Conservation (phyloP, 2,797 vertebrate genomes). For the Falco novaeseelandiae region DNA sequence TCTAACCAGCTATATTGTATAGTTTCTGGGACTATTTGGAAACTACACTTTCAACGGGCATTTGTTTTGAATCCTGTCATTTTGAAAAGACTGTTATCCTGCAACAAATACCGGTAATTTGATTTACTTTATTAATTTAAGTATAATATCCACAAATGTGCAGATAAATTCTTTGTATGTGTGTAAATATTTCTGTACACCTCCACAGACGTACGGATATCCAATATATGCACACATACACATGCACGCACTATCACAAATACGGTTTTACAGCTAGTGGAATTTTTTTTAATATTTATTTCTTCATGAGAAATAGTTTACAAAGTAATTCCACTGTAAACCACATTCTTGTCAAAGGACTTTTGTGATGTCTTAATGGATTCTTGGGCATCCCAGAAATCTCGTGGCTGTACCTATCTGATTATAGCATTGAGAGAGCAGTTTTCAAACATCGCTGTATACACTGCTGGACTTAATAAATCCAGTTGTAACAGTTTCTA, state of each 20-base stretch:
- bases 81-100: slow-evolving; percentile 77
- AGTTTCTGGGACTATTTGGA: slow-evolving; percentile 81
- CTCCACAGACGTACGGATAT: neutral
- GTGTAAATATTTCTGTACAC: slow-evolving; percentile 37
- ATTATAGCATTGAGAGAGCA: slow-evolving; percentile 48
- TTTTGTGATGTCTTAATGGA: slow-evolving; percentile 59
- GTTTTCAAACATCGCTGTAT: slow-evolving; percentile 64
- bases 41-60: slow-evolving; percentile 79
- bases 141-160: slow-evolving; percentile 71
- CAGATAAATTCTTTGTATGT: slow-evolving; percentile 56
- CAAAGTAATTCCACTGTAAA: slow-evolving; percentile 73
- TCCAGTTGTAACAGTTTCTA: slow-evolving; percentile 64
- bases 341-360: slow-evolving; percentile 37
- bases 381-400: slow-evolving; percentile 68
- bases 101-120: slow-evolving; percentile 78
- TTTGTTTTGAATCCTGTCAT: slow-evolving; percentile 81
- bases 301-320: slow-evolving; percentile 73
- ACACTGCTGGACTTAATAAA: slow-evolving; percentile 74
- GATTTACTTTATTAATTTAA: slow-evolving; percentile 81
- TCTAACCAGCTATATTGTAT: slow-evolving; percentile 98
- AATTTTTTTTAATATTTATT: slow-evolving; percentile 68
- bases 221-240: slow-evolving; percentile 30
- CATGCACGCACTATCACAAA: neutral
- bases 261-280: slow-evolving; percentile 59
- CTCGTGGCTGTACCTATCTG: slow-evolving; percentile 65